Evolutionary conservation across 2,113 vertebrate genomes (phyloP), one percentile per base, ranked within the genome.

Genomic region (Abramis brama): DNA sequence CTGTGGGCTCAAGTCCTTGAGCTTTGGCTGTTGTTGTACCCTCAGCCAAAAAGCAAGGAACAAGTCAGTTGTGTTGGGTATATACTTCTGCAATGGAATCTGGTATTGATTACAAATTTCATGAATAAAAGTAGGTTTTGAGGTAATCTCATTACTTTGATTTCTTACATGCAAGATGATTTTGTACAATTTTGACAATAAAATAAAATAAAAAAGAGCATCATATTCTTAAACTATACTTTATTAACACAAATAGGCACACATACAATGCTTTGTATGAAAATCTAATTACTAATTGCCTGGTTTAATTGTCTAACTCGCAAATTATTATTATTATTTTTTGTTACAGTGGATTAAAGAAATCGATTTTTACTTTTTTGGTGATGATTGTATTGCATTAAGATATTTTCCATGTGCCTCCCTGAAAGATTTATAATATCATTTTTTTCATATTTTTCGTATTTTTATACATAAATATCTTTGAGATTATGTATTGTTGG

Each of bases 1-100:
- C 77, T 77, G 43, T 89, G 90, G 89, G 92, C 83, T 79, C 66
- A 59, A 91, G 88, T 91, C 92, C 89, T 87, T 91, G 88, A 93
- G 91, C 60, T 92, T 86, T 87, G 90, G 57, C 60, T 84, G 86
- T 88, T 87, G 92, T 92, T 86, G 81, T 90, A 76, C 9, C 27
- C 23, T 60, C 21, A 36, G 57, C 23, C 43, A 88, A 74, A 71
- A 30, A 86, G 55, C 27, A 17, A 33, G 36, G 68, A 83, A 81
- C 71, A 12, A 82, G 64, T 43, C 33, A 36, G 79, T 86, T 52
- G 75, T 47, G 45, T 77, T 77, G 47, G 74, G 25, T 55, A 21
- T 55, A 33, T 77, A 52, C 74, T 77, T 77, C n/a, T 77, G 74
- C 74, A 21, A 52, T 55, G 47, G 74, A 76, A 52, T 52, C 74